These are phyloP conservation scores for Carpatolechia fugitivella DNA, from an alignment of 2,888 invertebrate species.

Conservation along the genomic window DNA sequence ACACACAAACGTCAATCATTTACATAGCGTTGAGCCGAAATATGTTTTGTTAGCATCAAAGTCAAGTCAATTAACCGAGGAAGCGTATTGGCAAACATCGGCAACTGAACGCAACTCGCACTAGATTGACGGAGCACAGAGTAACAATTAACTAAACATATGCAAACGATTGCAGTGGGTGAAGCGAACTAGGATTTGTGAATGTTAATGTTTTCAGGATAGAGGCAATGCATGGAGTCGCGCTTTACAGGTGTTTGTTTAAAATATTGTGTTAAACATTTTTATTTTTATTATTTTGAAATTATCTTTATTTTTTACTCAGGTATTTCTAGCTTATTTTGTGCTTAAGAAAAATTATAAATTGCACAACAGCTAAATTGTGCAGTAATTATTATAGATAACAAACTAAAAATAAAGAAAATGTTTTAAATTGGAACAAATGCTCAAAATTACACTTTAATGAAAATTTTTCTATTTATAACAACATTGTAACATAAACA, in stretches of 20 bases:
- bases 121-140: slow-evolving; percentile 21
- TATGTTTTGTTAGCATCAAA: not conserved
- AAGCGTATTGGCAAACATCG: not conserved
- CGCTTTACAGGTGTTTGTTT: not conserved
- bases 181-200: slow-evolving; percentile 39
- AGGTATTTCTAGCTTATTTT: too few species aligned
- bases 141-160: slow-evolving; percentile 46
- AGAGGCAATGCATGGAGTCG: slow-evolving; percentile 13
- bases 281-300: not conserved
- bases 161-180: slow-evolving; percentile 44
- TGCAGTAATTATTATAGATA: too few species aligned
- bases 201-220: slow-evolving; percentile 36
- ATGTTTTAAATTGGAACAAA: too few species aligned
- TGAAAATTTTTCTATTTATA: too few species aligned
- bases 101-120: not conserved
- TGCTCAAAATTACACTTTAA: too few species aligned
- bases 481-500: too few species aligned
- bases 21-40: not conserved
- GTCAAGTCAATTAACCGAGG: not conserved
- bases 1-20: not conserved
- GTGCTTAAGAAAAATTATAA: too few species aligned
- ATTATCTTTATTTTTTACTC: too few species aligned
- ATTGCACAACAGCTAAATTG: too few species aligned
- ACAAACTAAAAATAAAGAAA: too few species aligned
- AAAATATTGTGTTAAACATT: not conserved